Conservation (phyloP, 1,140 invertebrate genomes). For the Drosophila seguyi region DNA sequence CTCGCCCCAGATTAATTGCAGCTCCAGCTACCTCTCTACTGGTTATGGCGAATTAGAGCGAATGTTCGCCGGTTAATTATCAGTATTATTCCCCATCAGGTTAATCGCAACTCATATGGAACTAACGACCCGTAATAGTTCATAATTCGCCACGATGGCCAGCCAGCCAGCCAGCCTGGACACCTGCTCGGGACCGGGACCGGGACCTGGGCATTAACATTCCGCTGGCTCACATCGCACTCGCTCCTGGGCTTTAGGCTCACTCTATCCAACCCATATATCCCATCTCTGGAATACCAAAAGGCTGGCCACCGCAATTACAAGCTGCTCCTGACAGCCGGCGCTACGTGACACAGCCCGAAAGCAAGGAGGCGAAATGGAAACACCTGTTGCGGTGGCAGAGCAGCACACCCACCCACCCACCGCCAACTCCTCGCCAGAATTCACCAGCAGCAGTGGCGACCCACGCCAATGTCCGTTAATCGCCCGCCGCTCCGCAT, state of each 20-base stretch:
- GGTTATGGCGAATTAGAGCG: slow-evolving; percentile 46
- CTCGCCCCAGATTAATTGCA: slow-evolving; percentile 41
- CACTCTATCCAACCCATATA: slow-evolving; percentile 3
- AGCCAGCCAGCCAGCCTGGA: slow-evolving; percentile 26
- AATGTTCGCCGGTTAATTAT: slow-evolving; percentile 37
- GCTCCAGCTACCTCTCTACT: slow-evolving; percentile 1
- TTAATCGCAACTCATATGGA: slow-evolving; percentile 43
- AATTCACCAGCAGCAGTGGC: slow-evolving; percentile 2
- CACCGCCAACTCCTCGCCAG: slow-evolving; percentile 14
- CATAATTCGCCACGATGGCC: slow-evolving; percentile 43
- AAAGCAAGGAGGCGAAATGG: slow-evolving; percentile 37
- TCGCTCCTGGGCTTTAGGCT: slow-evolving; percentile 18
- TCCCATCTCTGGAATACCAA: slow-evolving; percentile 63
- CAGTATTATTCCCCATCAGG: slow-evolving; percentile 42
- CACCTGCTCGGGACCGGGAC: slow-evolving; percentile 41
- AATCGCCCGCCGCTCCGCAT: slow-evolving; percentile 63
- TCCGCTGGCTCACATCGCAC: slow-evolving; percentile 38
- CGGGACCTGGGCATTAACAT: slow-evolving; percentile 48
- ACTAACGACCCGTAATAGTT: slow-evolving; percentile 52
- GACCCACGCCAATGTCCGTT: slow-evolving; percentile 48
- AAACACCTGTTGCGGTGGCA: slow-evolving; percentile 71
- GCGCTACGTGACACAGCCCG: slow-evolving; percentile 71
- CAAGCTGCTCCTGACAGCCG: slow-evolving; percentile 66
- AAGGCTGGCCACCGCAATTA: slow-evolving; percentile 74
- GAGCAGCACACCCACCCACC: slow-evolving; percentile 14